Evolutionary conservation across 2,888 invertebrate species (phyloP).

Genomic region (Pilophorus perplexus): DNA sequence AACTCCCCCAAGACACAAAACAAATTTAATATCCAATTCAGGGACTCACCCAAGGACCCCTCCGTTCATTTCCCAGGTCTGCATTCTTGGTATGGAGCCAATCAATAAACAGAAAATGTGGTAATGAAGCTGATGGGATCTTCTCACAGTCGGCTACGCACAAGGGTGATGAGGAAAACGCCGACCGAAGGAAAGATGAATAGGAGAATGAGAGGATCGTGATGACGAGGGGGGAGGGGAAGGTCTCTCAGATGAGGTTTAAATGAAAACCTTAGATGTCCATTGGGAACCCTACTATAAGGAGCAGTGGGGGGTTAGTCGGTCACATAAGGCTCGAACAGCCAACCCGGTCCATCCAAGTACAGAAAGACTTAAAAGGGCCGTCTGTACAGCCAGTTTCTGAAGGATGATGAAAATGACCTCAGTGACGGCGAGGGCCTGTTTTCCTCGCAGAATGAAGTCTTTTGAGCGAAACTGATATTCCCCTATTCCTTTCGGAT

Average conservation of each 20-base stretch:
- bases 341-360: background rate
- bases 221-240: background rate
- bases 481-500: no score
- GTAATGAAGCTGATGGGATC: no score
- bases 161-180: no score
- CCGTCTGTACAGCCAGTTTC: slow-evolving; percentile 2
- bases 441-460: background rate
- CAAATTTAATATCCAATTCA: no score
- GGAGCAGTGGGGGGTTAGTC: background rate
- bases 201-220: background rate
- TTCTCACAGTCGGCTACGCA: no score
- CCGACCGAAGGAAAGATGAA: no score
- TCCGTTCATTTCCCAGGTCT: no score
- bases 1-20: no score
- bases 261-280: slow-evolving; percentile 22
- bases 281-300: background rate
- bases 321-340: no score
- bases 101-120: no score
- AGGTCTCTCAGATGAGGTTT: background rate
- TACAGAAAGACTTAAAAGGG: slow-evolving; percentile 7
- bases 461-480: no score
- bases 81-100: background rate
- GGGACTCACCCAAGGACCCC: no score
- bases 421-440: slow-evolving; percentile 7
- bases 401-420: slow-evolving; percentile 17